Evolutionary conservation across 2,797 vertebrate genomes (phyloP).

Genomic region (Gobionotothen gibberifrons): DNA sequence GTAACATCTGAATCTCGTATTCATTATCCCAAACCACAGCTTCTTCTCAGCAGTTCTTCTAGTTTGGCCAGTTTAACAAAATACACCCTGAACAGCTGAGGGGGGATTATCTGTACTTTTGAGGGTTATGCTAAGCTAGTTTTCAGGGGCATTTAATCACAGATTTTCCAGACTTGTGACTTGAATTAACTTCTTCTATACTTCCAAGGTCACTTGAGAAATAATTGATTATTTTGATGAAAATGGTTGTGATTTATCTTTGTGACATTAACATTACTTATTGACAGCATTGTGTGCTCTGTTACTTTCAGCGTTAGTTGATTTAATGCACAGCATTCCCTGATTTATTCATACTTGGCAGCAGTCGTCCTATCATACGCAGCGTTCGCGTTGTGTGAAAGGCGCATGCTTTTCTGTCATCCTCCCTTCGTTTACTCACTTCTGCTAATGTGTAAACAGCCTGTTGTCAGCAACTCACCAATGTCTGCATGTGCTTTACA

Average conservation of each 20-base stretch:
- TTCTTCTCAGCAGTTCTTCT: slow-evolving; percentile 11
- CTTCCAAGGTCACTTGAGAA: background rate
- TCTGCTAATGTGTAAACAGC: background rate
- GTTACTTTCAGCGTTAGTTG: background rate
- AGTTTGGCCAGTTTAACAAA: slow-evolving; percentile 10
- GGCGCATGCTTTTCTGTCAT: background rate
- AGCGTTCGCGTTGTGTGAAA: background rate
- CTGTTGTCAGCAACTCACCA: background rate
- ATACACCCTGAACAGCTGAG: background rate
- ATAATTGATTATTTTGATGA: background rate
- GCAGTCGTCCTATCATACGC: background rate
- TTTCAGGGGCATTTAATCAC: slow-evolving; percentile 5
- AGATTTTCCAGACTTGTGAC: slow-evolving; percentile 8
- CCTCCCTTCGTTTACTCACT: slow-evolving; percentile 3
- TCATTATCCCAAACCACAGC: background rate
- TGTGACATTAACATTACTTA: background rate
- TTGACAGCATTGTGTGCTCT: background rate
- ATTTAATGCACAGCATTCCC: background rate
- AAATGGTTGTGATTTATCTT: background rate
- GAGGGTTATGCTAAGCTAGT: slow-evolving; percentile 12
- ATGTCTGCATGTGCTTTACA: background rate
- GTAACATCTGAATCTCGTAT: background rate
- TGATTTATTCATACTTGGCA: background rate
- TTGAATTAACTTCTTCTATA: background rate
- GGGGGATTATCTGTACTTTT: background rate